Conservation (phyloP, 2,797 vertebrate species). For the Gobionotothen gibberifrons region DNA sequence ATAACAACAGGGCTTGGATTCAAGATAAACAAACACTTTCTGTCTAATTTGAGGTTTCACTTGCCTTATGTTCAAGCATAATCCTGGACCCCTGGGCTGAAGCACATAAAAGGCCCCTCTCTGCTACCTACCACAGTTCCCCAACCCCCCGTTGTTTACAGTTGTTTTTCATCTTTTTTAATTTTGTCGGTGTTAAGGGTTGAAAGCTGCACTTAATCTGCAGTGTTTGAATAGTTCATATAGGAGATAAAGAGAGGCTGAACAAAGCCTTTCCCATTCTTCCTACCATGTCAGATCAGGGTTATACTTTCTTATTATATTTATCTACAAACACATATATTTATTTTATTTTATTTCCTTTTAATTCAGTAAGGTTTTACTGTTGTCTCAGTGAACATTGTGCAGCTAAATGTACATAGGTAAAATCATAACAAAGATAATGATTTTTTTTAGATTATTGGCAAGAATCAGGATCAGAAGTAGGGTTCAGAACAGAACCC, state of each 20-base stretch:
- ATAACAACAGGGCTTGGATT: background rate
- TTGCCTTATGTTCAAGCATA: background rate
- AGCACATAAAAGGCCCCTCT: background rate
- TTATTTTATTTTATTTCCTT: too few relatives aligned
- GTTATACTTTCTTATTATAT: too few relatives aligned
- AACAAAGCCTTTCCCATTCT: background rate
- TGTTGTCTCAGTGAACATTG: too few relatives aligned
- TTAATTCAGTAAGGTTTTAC: too few relatives aligned
- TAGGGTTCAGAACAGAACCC: too few relatives aligned
- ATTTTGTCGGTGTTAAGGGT: background rate
- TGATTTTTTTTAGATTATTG: too few relatives aligned
- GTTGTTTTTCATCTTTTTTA: background rate
- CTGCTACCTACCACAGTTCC: background rate
- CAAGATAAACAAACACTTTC: background rate
- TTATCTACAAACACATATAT: too few relatives aligned
- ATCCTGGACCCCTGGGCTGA: background rate
- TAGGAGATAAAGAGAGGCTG: background rate
- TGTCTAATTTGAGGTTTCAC: slow-evolving; percentile 10
- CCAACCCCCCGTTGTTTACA: too few relatives aligned
- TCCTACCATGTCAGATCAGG: background rate
- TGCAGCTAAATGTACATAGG: too few relatives aligned
- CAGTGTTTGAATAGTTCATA: background rate
- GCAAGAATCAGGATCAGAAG: too few relatives aligned
- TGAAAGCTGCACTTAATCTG: background rate
- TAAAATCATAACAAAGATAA: too few relatives aligned